Evolutionary conservation across 35 echinoderm and acorn worm species (phyloP), one percentile per base, ranked within the genome.

Genomic region (Heliocidaris erythrogramma): DNA sequence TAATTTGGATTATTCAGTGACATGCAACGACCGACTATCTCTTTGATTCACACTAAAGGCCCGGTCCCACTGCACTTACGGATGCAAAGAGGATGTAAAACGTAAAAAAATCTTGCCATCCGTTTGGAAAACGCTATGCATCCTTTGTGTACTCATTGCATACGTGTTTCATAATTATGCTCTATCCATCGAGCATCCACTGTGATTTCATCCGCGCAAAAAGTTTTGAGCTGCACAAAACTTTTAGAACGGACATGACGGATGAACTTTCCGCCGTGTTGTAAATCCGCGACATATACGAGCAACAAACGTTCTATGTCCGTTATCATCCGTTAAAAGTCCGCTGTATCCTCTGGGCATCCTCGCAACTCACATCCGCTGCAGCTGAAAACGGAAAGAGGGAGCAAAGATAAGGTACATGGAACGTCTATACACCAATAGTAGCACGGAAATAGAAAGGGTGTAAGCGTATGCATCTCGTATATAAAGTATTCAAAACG

Each of bases 181-280:
- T n/a, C n/a, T n/a, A n/a, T n/a, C n/a, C n/a, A n/a, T n/a, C n/a
- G n/a, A n/a, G n/a, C n/a, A n/a, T 89, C 87, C 87, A 89, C 1
- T 13, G 87, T 89, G 87, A 89, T 89, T 89, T 89, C 87, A 89
- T 89, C 87, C 87, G 31, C 87, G 87, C 87, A 89, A 89, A 89
- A 89, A 89, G 87, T 47, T 32, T 35, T 89, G 47, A 89, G 87
- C 87, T 47, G 87, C 87, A 14, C 47, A 42, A 89, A 89, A 89
- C 87, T 89, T 89, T 89, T 89, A 88, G 86, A 88, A 88, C 86
- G 86, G 86, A 89, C n/a, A n/a, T n/a, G n/a, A n/a, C n/a, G n/a
- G n/a, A n/a, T n/a, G n/a, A n/a, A n/a, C n/a, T n/a, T n/a, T n/a
- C n/a, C n/a, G n/a, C n/a, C n/a, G n/a, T n/a, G n/a, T n/a, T n/a